Base-by-base conservation (phyloP, 2,888 invertebrate species). In the Tupiocoris notatus region DNA sequence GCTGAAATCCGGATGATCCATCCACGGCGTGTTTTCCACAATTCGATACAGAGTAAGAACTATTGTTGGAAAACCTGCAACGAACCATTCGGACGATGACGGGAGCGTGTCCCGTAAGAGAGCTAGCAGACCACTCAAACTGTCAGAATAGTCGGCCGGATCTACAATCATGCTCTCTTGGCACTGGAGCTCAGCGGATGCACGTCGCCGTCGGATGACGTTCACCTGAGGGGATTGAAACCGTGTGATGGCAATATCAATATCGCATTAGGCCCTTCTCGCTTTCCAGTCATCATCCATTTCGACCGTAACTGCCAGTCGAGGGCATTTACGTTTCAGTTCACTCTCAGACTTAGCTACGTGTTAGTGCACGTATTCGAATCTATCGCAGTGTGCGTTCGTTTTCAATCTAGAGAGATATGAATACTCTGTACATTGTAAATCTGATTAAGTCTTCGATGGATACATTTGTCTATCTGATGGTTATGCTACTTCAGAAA, bases 21-120 rank as follows among this genome's bases (percentile, higher is more conserved):
- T 80, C 83, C 84, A 84, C 56, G 81, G 80, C 0, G 84, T 83
- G 22, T 82, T 82, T 75, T 84, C 84, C 58, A 85, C 79, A 77
- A 84, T 82, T 64, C 84, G 80, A 79, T 82, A 84, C 66, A 85
- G 79, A 18, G 83, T 83, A 22, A 84, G 79, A 0, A 84, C 82
- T 63, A 84, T 80, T 17, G 82, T 81, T 3, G 84, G 84, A 80
- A 84, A 84, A 24, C 82, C 80, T 12, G 80, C 80, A 68, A 84
- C 78, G 75, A 84, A 82, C 78, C 77, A 78, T 17, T 25, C 24
- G 18, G 61, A 25, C 9, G 77, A 75, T 16, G 70, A 71, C 7
- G 77, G 77, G 7, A 77, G 57, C 17, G 76, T 79, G 74, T 78
- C 63, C 18, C 81, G 81, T 3, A 85, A 81, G 75, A 84, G 84